These are phyloP conservation scores for Cichladusa arquata DNA, from an alignment of 2,113 vertebrate species.

Conservation along the genomic window DNA sequence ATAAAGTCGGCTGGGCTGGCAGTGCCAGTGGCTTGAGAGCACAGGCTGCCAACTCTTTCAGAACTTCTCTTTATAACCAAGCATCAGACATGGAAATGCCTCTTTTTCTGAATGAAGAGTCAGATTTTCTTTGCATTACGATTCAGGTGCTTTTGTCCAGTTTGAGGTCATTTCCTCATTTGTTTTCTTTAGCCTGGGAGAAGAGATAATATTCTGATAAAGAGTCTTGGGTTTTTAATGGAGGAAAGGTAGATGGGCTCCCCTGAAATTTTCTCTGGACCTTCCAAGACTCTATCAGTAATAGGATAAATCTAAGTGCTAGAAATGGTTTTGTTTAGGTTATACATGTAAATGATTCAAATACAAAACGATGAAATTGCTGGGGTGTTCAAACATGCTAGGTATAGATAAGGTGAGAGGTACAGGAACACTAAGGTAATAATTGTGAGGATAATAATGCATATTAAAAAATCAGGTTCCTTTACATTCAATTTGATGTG, in stretches of 20 bases:
- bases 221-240: background rate
- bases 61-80: background rate
- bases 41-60: background rate
- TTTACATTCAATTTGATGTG: background rate
- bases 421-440: background rate
- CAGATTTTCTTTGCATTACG: background rate
- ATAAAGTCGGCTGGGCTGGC: fast-evolving
- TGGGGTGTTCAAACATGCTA: background rate
- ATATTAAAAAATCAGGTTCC: slow-evolving; percentile 9
- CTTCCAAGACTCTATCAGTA: background rate
- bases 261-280: background rate
- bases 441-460: slow-evolving; percentile 19
- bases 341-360: background rate
- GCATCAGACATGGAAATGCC: background rate
- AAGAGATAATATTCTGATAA: background rate
- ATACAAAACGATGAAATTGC: background rate
- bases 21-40: background rate
- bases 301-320: background rate
- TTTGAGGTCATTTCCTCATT: background rate
- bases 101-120: background rate
- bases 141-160: background rate
- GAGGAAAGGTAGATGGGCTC: background rate
- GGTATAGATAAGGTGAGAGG: background rate
- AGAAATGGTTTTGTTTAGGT: background rate
- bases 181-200: background rate